phyloP scores from a whole-genome alignment of 2,113 vertebrate genomes.

The Solea senegalensis region DNA sequence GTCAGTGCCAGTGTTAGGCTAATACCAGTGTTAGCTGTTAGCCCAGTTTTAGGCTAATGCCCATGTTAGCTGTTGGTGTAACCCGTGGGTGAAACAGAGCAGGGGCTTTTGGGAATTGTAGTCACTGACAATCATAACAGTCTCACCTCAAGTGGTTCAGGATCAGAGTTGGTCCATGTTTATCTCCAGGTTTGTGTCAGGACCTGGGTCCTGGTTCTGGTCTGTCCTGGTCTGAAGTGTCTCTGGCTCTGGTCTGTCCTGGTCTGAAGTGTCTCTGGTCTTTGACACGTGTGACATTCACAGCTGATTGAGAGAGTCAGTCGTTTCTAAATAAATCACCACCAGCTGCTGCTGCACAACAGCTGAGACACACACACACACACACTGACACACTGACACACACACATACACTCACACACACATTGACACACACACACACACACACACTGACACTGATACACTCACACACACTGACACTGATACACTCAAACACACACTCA shows the following conservation, averaged over 20 bases:
- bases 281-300: conserved; percentile 2
- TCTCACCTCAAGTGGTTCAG: conserved; percentile 23
- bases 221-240: neutral
- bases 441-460: neutral
- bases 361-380: conserved; percentile 44
- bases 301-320: conserved; percentile 44
- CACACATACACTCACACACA: neutral
- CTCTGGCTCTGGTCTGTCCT: neutral
- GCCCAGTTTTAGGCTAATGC: too few relatives aligned
- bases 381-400: conserved; percentile 10
- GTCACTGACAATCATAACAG: neutral
- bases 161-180: conserved; percentile 20
- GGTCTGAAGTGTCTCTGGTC: conserved; percentile 10
- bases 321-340: conserved; percentile 57
- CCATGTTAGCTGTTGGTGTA: too few relatives aligned
- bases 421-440: conserved; percentile 8
- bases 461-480: neutral
- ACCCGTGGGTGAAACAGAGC: neutral
- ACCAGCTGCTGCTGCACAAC: conserved; percentile 54
- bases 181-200: neutral
- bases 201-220: neutral
- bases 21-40: too few relatives aligned
- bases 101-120: neutral
- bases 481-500: neutral
- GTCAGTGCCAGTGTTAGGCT: too few relatives aligned